phyloP scores from a whole-genome alignment of 2,113 vertebrate genomes.

The Chionomys nivalis region DNA sequence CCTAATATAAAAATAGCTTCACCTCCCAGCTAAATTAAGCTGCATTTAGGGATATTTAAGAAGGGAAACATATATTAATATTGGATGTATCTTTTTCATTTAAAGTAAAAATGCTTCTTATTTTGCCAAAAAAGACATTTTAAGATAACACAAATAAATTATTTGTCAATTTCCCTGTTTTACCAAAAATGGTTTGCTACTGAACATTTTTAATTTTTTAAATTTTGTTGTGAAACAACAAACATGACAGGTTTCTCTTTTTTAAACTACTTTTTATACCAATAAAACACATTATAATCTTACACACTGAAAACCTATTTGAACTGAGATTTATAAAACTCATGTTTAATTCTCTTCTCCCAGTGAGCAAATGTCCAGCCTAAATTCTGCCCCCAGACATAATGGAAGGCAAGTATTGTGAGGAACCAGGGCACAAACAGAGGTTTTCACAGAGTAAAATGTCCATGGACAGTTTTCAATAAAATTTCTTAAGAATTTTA shows the following conservation, averaged over 20 bases:
- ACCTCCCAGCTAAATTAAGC: not conserved
- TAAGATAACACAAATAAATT: not conserved
- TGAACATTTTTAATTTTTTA: not conserved
- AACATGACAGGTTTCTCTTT: not conserved
- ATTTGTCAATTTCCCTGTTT: not conserved
- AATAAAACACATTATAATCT: not conserved
- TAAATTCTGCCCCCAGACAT: not conserved
- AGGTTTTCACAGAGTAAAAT: not conserved
- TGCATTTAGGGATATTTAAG: not conserved
- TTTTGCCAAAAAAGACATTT: not conserved
- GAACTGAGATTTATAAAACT: conserved; percentile 47
- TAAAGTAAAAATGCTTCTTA: not conserved
- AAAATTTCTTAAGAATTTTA: conserved; percentile 57
- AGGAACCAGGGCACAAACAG: not conserved
- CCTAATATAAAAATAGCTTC: not conserved
- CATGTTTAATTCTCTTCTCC: not conserved
- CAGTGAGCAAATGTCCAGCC: not conserved
- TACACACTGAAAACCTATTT: not conserved
- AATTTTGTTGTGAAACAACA: not conserved
- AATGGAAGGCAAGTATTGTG: not conserved
- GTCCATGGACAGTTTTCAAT: not conserved
- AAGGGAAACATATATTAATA: not conserved
- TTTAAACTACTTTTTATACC: not conserved
- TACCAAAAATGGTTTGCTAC: not conserved
- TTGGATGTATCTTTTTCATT: not conserved